phyloP scores from a whole-genome alignment of 2,888 invertebrate species.

The Drosophila anomelani region DNA sequence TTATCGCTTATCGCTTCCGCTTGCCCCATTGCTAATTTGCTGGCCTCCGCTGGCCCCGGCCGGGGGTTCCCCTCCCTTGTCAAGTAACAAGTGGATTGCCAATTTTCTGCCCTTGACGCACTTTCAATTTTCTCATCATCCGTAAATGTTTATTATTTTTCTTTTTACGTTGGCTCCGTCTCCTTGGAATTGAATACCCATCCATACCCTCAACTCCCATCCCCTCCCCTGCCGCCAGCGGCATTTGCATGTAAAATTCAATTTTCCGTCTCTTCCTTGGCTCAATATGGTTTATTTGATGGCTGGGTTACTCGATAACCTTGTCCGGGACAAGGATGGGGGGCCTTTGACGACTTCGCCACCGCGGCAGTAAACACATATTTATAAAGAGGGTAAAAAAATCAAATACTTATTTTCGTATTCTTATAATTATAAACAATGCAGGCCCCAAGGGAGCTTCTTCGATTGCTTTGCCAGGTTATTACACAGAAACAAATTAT shows the following conservation, averaged over 20 bases:
- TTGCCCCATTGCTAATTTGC: constrained; percentile 29
- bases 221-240: not conserved
- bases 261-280: constrained; percentile 24
- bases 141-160: constrained; percentile 23
- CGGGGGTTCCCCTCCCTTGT: not conserved
- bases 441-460: not conserved
- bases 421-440: constrained; percentile 14
- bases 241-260: constrained; percentile 33
- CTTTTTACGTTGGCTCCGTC: constrained; percentile 10
- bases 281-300: constrained; percentile 31
- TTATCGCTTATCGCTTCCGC: constrained; percentile 36
- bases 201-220: not conserved
- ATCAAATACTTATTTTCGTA: constrained; percentile 9
- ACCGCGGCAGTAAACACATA: not conserved
- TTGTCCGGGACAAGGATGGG: not conserved
- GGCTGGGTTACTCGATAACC: constrained; percentile 20
- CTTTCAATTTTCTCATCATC: constrained; percentile 2
- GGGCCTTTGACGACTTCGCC: not conserved
- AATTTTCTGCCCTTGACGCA: constrained; percentile 9
- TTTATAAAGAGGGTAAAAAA: not conserved
- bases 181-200: constrained; percentile 28
- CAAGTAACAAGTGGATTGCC: constrained; percentile 70
- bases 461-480: not conserved
- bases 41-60: not conserved
- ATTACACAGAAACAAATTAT: not conserved